Conservation (phyloP, 2,113 vertebrate genomes). For the Physeter macrocephalus region DNA sequence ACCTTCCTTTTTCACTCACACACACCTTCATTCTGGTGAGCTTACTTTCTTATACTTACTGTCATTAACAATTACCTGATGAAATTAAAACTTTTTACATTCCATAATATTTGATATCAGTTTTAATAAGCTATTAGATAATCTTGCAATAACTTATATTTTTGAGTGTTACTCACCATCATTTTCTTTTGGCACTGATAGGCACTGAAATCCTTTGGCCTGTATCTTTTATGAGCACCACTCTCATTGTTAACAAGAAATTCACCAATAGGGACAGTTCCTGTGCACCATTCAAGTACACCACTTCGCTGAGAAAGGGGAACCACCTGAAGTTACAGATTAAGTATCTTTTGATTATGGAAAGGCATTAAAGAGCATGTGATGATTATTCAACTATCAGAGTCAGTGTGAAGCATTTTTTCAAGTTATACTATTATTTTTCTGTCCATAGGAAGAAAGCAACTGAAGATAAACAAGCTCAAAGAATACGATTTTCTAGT, state of each 20-base stretch:
- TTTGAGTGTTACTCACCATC: conserved; percentile 81
- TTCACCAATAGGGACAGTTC: conserved; percentile 93
- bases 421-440: not conserved
- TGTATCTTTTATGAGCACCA: conserved; percentile 93
- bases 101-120: not conserved
- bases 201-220: conserved; percentile 85
- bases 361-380: not conserved
- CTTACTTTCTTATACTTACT: not conserved
- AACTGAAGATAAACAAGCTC: not conserved
- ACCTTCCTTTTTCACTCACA: not conserved
- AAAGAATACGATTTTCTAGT: not conserved
- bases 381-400: not conserved
- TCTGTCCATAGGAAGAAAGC: not conserved
- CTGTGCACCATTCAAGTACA: conserved; percentile 96
- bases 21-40: not conserved
- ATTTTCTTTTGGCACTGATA: conserved; percentile 86
- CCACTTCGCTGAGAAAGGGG: conserved; percentile 96
- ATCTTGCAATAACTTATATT: not conserved
- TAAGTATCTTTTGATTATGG: not conserved
- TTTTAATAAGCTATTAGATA: not conserved
- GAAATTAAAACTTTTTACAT: not conserved
- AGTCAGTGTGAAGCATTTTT: not conserved
- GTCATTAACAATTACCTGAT: not conserved
- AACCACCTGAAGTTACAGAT: conserved; percentile 87
- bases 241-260: conserved; percentile 87